Base-by-base conservation (phyloP, 2,113 vertebrate species). In the Oncorhynchus mykiss region DNA sequence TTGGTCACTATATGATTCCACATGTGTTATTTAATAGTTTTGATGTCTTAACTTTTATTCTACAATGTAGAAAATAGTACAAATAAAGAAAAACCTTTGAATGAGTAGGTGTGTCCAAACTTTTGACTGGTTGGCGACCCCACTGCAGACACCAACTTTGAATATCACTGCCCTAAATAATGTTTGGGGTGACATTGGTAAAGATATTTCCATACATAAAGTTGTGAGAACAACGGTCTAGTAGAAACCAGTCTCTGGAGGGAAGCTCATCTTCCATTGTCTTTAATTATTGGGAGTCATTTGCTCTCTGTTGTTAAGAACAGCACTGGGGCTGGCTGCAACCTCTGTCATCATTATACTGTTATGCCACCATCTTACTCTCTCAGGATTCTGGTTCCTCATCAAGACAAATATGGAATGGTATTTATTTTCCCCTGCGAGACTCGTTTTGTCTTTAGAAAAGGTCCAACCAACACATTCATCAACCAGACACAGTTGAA, bases 291-390 rank as follows among this genome's bases (percentile, higher is more conserved):
- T 84, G 84, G 83, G 86, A 87, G 78, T 70, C 80, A 81, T 87
- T 82, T 90, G 87, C 84, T 88, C 83, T 88, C 77, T 78, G 48
- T 39, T 72, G 83, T 88, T 86, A 84, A 85, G 86, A 87, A 87
- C 84, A 81, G 80, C 81, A 9, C 59, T 86, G 85, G 85, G 88
- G 79, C 87, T 84, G 88, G 84, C 88, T 76, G 76, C 29, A 66
- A 90, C 86, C 89, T 89, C 89, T 91, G 91, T 91, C 89, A 88
- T 90, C 90, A 86, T 90, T 91, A 89, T 75, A 84, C 77, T 89
- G 90, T 87, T 88, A 80, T 69, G 73, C 76, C 82, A 27, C 74
- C 82, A 25, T 81, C 78, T 84, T 69, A 64, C n/a, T 71, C 78
- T 88, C 82, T 74, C 83, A 34, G 84, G 73, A 81, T 84, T 78